Evolutionary conservation across 2,888 invertebrate species (phyloP), one percentile per base, ranked within the genome.

Genomic region (Andrena bicolor): DNA sequence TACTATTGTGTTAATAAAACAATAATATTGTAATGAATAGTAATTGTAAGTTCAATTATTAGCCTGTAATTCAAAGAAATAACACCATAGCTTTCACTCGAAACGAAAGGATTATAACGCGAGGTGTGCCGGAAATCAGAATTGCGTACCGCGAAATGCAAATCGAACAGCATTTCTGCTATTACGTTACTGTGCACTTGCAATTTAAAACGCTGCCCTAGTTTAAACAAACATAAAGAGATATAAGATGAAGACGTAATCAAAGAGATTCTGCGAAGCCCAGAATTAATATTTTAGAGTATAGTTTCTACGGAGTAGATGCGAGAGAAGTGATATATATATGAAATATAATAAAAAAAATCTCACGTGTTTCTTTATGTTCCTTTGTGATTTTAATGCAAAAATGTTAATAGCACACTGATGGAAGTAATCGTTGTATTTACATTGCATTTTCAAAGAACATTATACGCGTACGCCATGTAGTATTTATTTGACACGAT

Each of bases 401-500:
- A 68, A 68, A 56, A 48, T 16, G 65, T 35, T 69, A 71, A 51
- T 60, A 63, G 80, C 41, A 80, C 30, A 51, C 16, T 58, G 56
- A 70, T 53, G 35, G 61, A 81, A 75, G 56, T 73, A 66, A 81
- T 64, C 28, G 61, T n/a, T 74, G 61, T 81, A 75, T 75, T 70
- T 69, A 80, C 49, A 63, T 60, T 78, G 63, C 72, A 79, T 73
- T 72, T 80, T 73, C 13, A 68, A 28, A 61, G 58, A 65, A 70
- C 60, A 69, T 49, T 41, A n/a, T 48, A 75, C 35, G 60, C 35
- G 26, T 61, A 80, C 65, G 26, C 30, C 53, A 51, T 69, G 53
- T 79, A 65, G 48, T 82, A 82, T 80, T 82, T n/a, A 63, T 41
- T 80, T 74, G 60, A 69, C 7, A 53, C 16, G n/a, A 56, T 65